Conservation (phyloP, 2,797 vertebrate genomes). For the Limnodromus scolopaceus region DNA sequence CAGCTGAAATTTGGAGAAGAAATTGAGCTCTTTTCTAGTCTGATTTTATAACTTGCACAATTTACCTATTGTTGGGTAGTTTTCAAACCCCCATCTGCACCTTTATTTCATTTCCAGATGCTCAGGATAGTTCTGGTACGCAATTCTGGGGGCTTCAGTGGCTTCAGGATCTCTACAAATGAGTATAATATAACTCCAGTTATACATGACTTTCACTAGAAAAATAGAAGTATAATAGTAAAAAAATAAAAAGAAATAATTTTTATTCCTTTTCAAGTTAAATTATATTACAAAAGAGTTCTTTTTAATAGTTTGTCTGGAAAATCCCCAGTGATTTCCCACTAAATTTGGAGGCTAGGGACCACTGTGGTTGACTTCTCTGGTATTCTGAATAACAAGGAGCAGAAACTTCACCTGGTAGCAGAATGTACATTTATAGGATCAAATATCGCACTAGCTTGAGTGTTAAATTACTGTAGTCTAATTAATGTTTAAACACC, state of each 20-base stretch:
- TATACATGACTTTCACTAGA: not conserved
- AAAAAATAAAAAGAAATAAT: not conserved
- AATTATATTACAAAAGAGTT: not conserved
- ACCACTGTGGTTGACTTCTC: not conserved
- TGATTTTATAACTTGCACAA: not conserved
- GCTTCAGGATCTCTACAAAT: not conserved
- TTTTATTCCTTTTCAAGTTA: not conserved
- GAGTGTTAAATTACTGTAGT: not conserved
- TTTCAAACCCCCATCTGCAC: not conserved
- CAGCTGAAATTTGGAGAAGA: not conserved
- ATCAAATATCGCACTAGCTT: not conserved
- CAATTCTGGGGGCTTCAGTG: not conserved
- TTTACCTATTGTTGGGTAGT: not conserved
- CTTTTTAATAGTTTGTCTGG: not conserved
- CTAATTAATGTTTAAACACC: slow-evolving; percentile 1
- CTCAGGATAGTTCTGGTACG: not conserved
- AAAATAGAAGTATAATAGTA: not conserved
- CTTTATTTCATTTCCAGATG: not conserved
- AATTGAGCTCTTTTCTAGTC: not conserved
- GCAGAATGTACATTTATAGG: not conserved
- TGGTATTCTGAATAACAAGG: not conserved
- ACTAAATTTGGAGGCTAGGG: not conserved
- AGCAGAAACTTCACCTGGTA: not conserved
- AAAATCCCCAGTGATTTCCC: not conserved
- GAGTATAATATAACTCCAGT: not conserved